Evolutionary conservation across 1,140 invertebrate genomes (phyloP).

Genomic region (Pogonus chalceus): DNA sequence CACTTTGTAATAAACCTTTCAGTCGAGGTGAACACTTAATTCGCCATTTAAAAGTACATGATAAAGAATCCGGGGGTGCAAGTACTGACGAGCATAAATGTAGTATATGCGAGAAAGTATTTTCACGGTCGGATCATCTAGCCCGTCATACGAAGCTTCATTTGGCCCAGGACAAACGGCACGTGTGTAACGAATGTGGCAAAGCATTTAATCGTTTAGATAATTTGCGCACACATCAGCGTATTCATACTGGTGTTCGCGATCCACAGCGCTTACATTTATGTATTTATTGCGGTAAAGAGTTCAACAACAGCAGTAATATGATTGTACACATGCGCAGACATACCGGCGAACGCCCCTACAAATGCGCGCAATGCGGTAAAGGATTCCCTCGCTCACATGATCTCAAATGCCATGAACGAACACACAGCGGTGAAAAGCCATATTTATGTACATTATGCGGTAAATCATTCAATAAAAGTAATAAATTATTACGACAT

Average conservation of each 20-base stretch:
- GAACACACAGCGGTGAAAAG: slow-evolving; percentile 46
- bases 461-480: slow-evolving; percentile 37
- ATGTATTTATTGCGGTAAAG: slow-evolving; percentile 40
- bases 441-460: slow-evolving; percentile 47
- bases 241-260: slow-evolving; percentile 34
- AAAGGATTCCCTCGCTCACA: slow-evolving; percentile 53
- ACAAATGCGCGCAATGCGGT: slow-evolving; percentile 49
- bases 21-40: slow-evolving; percentile 32
- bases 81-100: slow-evolving; percentile 21
- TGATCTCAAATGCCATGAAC: slow-evolving; percentile 48
- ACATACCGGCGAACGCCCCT: slow-evolving; percentile 48
- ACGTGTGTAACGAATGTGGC: slow-evolving; percentile 38
- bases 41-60: slow-evolving; percentile 36
- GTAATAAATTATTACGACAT: slow-evolving; percentile 34
- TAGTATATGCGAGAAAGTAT: slow-evolving; percentile 30
- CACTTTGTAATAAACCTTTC: slow-evolving; percentile 42
- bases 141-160: slow-evolving; percentile 33
- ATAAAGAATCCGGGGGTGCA: slow-evolving; percentile 18
- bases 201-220: slow-evolving; percentile 36
- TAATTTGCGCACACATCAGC: slow-evolving; percentile 37
- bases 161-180: slow-evolving; percentile 32
- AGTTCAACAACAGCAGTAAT: slow-evolving; percentile 34
- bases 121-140: slow-evolving; percentile 29
- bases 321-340: slow-evolving; percentile 45
- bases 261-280: slow-evolving; percentile 33